phyloP scores from a whole-genome alignment of 1,140 invertebrate genomes.

The Leptopilina boulardi region DNA sequence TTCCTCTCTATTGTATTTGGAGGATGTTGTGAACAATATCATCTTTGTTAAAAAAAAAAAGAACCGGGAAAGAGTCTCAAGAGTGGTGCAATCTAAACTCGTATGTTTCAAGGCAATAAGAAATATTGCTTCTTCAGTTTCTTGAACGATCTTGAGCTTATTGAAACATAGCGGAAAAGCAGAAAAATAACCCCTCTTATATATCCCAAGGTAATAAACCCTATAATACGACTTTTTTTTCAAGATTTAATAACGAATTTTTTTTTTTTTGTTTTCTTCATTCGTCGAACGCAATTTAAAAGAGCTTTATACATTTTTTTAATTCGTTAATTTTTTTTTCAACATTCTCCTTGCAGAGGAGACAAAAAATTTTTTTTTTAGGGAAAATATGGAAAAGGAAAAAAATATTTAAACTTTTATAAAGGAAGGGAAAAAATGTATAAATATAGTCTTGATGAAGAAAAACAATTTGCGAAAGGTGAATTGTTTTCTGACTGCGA shows the following conservation, averaged over 20 bases:
- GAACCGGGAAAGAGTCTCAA: not conserved
- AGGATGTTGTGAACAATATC: conserved; percentile 16
- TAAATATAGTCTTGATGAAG: no score
- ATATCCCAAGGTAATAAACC: not conserved
- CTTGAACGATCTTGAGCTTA: conserved; percentile 56
- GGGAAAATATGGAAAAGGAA: no score
- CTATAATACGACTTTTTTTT: not conserved
- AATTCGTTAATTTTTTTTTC: no score
- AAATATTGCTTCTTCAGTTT: conserved; percentile 63
- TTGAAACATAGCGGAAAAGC: conserved; percentile 44
- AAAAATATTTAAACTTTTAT: no score
- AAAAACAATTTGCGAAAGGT: no score
- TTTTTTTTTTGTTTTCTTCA: no score
- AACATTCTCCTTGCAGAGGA: no score
- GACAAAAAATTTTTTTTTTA: no score
- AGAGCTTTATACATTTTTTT: no score
- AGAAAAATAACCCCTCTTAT: conserved; percentile 14
- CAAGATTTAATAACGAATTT: not conserved
- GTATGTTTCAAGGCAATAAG: conserved; percentile 50
- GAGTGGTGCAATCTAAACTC: conserved; percentile 20
- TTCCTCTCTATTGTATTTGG: not conserved
- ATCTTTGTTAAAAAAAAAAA: conserved; percentile 2
- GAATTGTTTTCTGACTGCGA: conserved; percentile 4
- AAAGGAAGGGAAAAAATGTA: no score
- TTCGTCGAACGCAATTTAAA: no score